phyloP scores from a whole-genome alignment of 2,888 invertebrate species.

The Lasioglossum morio region DNA sequence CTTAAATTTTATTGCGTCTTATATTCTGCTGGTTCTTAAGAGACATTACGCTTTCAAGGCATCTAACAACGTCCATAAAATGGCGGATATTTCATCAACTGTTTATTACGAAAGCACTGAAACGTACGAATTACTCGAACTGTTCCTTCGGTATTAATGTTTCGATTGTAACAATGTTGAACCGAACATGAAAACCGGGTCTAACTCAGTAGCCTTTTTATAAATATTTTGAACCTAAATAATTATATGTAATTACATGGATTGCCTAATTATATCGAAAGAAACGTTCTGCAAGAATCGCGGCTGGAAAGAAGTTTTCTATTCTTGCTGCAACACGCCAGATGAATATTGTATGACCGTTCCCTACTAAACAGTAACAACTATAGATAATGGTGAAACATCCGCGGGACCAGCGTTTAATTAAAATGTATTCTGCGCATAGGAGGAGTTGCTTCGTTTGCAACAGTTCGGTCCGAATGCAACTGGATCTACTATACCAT shows the following conservation, averaged over 20 bases:
- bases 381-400: neutral
- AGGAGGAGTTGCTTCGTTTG: conserved; percentile 3
- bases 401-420: neutral
- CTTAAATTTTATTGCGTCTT: neutral
- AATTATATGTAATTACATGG: neutral
- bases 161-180: neutral
- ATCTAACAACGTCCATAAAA: neutral
- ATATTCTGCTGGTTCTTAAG: neutral
- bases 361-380: neutral
- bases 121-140: neutral
- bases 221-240: neutral
- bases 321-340: neutral
- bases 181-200: too few species aligned
- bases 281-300: neutral
- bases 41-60: neutral
- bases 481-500: neutral
- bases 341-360: neutral
- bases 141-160: neutral
- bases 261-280: neutral
- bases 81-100: neutral
- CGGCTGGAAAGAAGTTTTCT: neutral
- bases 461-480: neutral
- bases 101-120: neutral
- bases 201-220: too few species aligned
- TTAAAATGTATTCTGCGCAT: conserved; percentile 1